phyloP scores from a whole-genome alignment of 2,888 invertebrate genomes.

The Lypha dubia region DNA sequence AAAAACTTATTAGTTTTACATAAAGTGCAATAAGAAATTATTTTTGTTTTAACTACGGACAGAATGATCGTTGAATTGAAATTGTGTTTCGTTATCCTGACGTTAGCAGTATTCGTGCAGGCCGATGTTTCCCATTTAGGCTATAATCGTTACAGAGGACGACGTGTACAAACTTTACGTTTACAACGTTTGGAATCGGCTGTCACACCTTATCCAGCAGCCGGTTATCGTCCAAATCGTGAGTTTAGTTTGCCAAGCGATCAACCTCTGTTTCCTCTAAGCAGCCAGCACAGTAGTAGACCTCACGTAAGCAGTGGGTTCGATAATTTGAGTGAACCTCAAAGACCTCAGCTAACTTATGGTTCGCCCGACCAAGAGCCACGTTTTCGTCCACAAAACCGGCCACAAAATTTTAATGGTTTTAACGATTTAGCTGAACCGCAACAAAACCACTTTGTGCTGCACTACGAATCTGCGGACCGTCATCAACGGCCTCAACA shows the following conservation, averaged over 20 bases:
- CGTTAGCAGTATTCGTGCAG: constrained; percentile 48
- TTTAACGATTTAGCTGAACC: constrained; percentile 26
- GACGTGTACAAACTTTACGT: constrained; percentile 64
- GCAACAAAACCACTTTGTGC: constrained; percentile 7
- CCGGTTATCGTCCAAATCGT: constrained; percentile 77
- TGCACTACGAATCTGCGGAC: not conserved
- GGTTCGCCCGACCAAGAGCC: constrained; percentile 71
- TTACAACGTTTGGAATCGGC: constrained; percentile 74
- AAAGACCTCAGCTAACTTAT: constrained; percentile 67
- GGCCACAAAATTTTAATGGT: constrained; percentile 50
- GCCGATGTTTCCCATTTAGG: constrained; percentile 72
- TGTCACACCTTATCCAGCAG: constrained; percentile 75
- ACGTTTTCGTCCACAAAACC: constrained; percentile 30
- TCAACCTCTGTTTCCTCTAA: constrained; percentile 53
- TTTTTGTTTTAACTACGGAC: constrained; percentile 7
- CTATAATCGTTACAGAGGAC: constrained; percentile 62
- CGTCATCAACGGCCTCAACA: constrained; percentile 1
- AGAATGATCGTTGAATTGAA: constrained; percentile 49
- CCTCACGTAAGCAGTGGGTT: constrained; percentile 31
- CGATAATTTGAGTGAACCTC: constrained; percentile 53
- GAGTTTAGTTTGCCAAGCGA: constrained; percentile 73
- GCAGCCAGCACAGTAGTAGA: constrained; percentile 19
- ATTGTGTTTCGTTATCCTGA: constrained; percentile 28
- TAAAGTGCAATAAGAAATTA: constrained; percentile 41
- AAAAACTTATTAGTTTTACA: constrained; percentile 66